Base-by-base conservation (phyloP, 2,113 vertebrate species). In the Ageneiosus marmoratus region DNA sequence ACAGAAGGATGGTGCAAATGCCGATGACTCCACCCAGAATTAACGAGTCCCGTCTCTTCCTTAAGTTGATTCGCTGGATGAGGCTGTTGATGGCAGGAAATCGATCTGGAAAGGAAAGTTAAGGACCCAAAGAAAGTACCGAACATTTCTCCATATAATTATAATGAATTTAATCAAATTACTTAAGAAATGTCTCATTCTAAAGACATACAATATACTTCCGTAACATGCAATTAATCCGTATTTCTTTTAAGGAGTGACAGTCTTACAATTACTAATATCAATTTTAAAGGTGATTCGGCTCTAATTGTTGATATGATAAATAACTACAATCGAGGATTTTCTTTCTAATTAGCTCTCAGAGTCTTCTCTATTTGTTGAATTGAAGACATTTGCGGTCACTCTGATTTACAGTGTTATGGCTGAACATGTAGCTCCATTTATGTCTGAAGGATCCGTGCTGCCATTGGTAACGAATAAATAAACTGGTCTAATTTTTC, bases 31-130 rank as follows among this genome's bases (percentile, higher is more conserved):
- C 83, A 0, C 97, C 98, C 70, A 99, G 82, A 86, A 99, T 97
- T 91, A 99, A 93, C 0, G 98, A 98, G 92, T 99, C 98, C 46
- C 97, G 94, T 37, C 98, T 95, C 85, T 99, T 99, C 76, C 98
- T 94, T 34, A 99, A 93, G 93, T 98, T 99, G 94, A 99, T 95
- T 91, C 97, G 94, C 87, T 99, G 98, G 87, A 99, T 97, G 89
- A 99, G 95, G 90, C 93, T 99, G 93, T 99, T 99, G 87, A 99
- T 97, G 29, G 97, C 95, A 79, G 98, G 98, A 85, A 99, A 99
- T 62, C 97, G 96, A 89, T 99, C 97, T 98, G 24, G 22, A 56
- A 76, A 69, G 85, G 41, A 62, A 65, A 41, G 90, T 93, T 89
- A 93, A 93, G 89, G 88, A 90, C 79, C 32, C 32, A 41, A 60